A percentile compares a stretch with the other conserved stretches of the same genome.
phyloP scores from a whole-genome alignment of 2,888 invertebrate genomes.

The Pantelozetes paolii region DNA sequence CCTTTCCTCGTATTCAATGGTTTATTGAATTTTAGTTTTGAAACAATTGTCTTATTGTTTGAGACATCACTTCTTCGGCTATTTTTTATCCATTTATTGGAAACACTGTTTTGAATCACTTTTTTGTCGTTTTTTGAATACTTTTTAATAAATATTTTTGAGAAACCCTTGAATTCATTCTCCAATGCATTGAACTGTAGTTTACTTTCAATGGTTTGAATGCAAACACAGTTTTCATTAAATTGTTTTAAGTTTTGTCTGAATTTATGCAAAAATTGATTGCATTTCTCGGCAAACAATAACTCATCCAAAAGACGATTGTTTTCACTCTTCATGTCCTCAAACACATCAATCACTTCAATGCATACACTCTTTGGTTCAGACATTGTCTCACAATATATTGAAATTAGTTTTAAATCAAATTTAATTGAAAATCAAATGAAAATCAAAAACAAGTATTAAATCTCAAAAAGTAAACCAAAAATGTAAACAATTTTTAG shows the following conservation, averaged over 20 bases:
- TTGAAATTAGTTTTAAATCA: too few species aligned
- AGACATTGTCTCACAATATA: too few species aligned
- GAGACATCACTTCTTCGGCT: too few species aligned
- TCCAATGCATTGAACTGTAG: background rate
- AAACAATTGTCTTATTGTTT: background rate
- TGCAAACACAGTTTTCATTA: constrained; percentile 3
- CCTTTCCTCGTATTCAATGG: background rate
- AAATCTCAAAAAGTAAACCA: too few species aligned
- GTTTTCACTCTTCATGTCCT: background rate
- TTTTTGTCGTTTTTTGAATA: background rate
- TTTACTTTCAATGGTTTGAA: background rate
- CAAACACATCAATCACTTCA: background rate
- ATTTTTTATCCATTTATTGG: too few species aligned
- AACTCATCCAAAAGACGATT: background rate
- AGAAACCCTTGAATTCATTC: background rate
- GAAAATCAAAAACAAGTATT: too few species aligned
- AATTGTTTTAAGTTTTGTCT: background rate
- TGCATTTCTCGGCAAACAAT: background rate
- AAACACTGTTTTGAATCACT: background rate
- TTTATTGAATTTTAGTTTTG: background rate
- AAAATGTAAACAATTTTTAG: too few species aligned
- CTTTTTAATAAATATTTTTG: background rate
- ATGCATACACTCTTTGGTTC: background rate
- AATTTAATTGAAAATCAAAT: too few species aligned
- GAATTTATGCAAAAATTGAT: background rate